Evolutionary conservation across 2,888 invertebrate species (phyloP), one percentile per base, ranked within the genome.

Genomic region (Phania funesta): DNA sequence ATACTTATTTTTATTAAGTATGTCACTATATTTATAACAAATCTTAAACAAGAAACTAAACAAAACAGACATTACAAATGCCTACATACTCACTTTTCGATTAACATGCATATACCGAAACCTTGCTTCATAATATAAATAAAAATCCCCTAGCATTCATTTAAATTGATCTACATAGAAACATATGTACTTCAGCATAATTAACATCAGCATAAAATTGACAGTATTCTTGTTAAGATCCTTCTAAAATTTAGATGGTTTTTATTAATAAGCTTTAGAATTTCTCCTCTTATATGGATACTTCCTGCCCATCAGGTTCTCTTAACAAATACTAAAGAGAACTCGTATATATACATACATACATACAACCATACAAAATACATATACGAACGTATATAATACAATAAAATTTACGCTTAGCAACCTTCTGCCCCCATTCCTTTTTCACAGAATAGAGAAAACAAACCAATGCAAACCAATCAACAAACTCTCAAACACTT

Each of bases 1-100:
- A 84, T 77, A 82, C 73, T 75, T 78, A 82, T 82, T 83, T 78
- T 67, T 82, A 71, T 83, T 80, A 78, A 82, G 83, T 83, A 83
- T 84, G 70, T 35, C 38, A 77, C 50, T 74, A 74, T 75, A 71
- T 73, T 67, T 16, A 82, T 41, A 77, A 68, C 56, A 73, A 73
- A 60, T 68, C 48, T 22, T 32, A 48, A 29, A 56, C 41, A n/a
- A 52, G 29, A 70, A 73, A 2, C 64, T 24, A 65, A 71, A 52
- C 64, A 79, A 68, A 46, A 9, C 67, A 68, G 44, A 56, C 58
- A 20, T 68, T 62, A 58, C 50, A 77, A 60, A 77, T 73, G 44
- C 68, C 50, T 70, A 62, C 67, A 52, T 73, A 82, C 50, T 22
- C 35, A 48, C 20, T 48, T 22, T 75, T 76, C 71, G 44, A 35